phyloP scores from a whole-genome alignment of 2,888 invertebrate genomes.

The Nezara viridula region DNA sequence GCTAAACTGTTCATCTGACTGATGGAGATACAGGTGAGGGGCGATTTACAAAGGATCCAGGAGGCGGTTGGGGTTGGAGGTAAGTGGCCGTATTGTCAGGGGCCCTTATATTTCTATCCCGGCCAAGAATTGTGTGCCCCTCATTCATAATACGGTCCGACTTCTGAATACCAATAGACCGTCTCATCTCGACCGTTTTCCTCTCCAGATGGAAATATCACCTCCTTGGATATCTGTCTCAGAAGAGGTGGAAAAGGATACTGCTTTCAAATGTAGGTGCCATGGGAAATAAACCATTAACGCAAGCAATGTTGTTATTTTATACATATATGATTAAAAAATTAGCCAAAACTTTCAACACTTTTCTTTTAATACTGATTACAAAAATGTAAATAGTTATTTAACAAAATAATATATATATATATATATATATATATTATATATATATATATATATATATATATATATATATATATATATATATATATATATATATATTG shows the following conservation, averaged over 20 bases:
- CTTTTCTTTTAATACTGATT: too few relatives aligned
- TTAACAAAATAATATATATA: too few relatives aligned
- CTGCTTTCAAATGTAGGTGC: background rate
- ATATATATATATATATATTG: too few relatives aligned
- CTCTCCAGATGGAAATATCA: constrained; percentile 5
- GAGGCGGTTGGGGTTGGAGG: constrained; percentile 20
- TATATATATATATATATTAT: too few relatives aligned
- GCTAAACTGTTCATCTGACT: constrained; percentile 21
- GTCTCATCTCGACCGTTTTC: constrained; percentile 23
- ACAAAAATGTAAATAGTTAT: too few relatives aligned
- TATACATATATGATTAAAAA: too few relatives aligned
- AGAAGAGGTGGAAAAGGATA: background rate
- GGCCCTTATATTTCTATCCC: constrained; percentile 44
- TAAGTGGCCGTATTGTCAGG: constrained; percentile 35
- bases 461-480: too few relatives aligned
- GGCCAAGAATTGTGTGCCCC: constrained; percentile 4
- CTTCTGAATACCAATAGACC: constrained; percentile 44
- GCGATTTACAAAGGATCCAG: background rate
- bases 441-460: too few relatives aligned
- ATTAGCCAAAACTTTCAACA: too few relatives aligned
- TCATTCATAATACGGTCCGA: constrained; percentile 35
- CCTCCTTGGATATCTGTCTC: background rate
- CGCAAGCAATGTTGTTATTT: too few relatives aligned
- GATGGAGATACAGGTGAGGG: constrained; percentile 22
- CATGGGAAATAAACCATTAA: background rate